Percentiles rank a stretch among this genome's conserved stretches.
Conservation (phyloP, 1,140 invertebrate species). For the Mycetomoellerius zeteki region DNA sequence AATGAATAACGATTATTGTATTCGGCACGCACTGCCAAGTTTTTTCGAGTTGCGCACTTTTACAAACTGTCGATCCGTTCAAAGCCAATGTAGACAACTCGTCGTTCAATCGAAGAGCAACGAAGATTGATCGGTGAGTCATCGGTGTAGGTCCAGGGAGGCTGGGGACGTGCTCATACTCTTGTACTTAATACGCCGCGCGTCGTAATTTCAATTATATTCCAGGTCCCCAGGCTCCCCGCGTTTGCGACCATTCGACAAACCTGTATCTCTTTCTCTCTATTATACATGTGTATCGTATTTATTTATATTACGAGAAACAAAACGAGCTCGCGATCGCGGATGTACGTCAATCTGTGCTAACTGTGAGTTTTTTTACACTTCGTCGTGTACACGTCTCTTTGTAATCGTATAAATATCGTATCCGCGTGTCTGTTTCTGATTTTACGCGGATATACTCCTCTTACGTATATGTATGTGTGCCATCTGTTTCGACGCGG, state of each 20-base stretch:
- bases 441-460: not conserved
- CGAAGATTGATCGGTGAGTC: constrained; percentile 48
- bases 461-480: not conserved
- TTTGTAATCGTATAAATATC: constrained; percentile 38
- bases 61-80: constrained; percentile 44
- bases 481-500: constrained; percentile 25
- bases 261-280: constrained; percentile 63
- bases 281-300: constrained; percentile 78
- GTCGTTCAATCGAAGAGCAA: constrained; percentile 32
- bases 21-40: constrained; percentile 73
- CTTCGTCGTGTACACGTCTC: constrained; percentile 28
- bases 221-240: constrained; percentile 65
- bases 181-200: constrained; percentile 78
- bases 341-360: constrained; percentile 74
- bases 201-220: constrained; percentile 65
- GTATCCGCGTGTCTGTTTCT: constrained; percentile 25
- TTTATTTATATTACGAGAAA: constrained; percentile 81
- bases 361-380: constrained; percentile 65
- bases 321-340: constrained; percentile 58
- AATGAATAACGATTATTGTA: constrained; percentile 55
- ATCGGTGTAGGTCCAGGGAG: constrained; percentile 60
- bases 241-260: constrained; percentile 23
- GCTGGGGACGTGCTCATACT: constrained; percentile 73
- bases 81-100: constrained; percentile 45
- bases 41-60: constrained; percentile 65